Evolutionary conservation across 1,140 invertebrate genomes (phyloP), one percentile per base, ranked within the genome.

Genomic region (Magallana gigas): DNA sequence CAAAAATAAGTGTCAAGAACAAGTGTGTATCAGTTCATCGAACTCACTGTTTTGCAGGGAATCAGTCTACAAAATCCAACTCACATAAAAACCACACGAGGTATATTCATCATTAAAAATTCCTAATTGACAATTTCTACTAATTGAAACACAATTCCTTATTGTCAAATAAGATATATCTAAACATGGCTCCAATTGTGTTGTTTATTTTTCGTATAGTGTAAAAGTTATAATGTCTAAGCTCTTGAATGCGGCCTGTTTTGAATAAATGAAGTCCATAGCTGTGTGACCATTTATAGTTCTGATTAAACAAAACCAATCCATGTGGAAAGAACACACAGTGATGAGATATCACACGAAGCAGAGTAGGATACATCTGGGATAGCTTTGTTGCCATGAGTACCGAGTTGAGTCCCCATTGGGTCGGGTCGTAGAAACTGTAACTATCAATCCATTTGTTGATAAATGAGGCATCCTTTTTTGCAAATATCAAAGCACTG

Each of bases 381-480:
- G 16, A 64, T 7, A 64, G 60, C 3, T 16, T 64, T 16, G 16
- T 64, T 64, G 60, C 60, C 60, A 64, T 64, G 6, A 18, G 16
- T n/a, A 64, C 60, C 1, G 60, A 64, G 14, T n/a, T 64, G 8
- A 18, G 6, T 16, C 60, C 60, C 60, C 60, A 64, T 16, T n/a
- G 16, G 14, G 16, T 64, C 18, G 60, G 60, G 18, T 64, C 18
- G 16, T 64, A 64, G 11, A 7, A 64, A 1, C 18, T 64, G 18
- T 64, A 64, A 64, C 60, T 64, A 16, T 64, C 60, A 16, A 64
- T 64, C 60, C 60, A 64, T n/a, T n/a, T n/a, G 60, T 64, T 64
- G 18, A 64, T n/a, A 64, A 64, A 64, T 64, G 60, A n/a, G 11
- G 60, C 1, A 64, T 64, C 18, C 18, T 64, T 64, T 64, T 5